Evolutionary conservation across 1,140 invertebrate species (phyloP).

Genomic region (Eueides isabella): DNA sequence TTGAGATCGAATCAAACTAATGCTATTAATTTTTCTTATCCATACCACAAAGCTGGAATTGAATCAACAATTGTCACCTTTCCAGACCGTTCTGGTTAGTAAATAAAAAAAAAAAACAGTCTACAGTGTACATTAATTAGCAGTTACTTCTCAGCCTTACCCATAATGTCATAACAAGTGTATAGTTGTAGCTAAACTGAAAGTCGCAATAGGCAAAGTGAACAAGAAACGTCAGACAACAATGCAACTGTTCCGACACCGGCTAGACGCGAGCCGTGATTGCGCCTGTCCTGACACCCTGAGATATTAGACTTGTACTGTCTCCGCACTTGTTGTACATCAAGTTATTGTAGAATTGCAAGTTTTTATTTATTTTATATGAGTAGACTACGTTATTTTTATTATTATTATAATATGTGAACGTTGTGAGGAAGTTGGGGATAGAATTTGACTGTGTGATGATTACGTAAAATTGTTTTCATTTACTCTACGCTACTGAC

Average conservation of each 20-base stretch:
- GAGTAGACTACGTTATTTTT: not conserved
- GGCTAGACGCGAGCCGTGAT: conserved; percentile 55
- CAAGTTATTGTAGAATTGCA: conserved; percentile 26
- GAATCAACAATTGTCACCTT: too few species aligned
- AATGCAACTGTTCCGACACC: conserved; percentile 59
- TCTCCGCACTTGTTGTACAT: conserved; percentile 44
- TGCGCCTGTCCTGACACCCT: conserved; percentile 62
- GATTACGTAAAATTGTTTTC: too few species aligned
- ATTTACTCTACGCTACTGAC: too few species aligned
- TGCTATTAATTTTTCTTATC: too few species aligned
- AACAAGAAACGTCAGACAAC: conserved; percentile 75
- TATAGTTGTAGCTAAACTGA: conserved; percentile 53
- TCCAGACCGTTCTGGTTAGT: too few species aligned
- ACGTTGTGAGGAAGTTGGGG: too few species aligned
- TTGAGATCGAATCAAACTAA: too few species aligned
- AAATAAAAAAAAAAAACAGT: not conserved
- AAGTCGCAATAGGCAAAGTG: conserved; percentile 57
- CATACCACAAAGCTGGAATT: too few species aligned
- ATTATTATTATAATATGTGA: too few species aligned
- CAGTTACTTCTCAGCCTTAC: not conserved
- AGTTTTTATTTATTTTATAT: conserved; percentile 3
- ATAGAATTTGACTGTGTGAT: too few species aligned
- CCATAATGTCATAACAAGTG: conserved; percentile 26
- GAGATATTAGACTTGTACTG: conserved; percentile 72
- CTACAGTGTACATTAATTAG: too few species aligned